Conservation (phyloP, 2,888 invertebrate species). For the Drosophila multiciliata region DNA sequence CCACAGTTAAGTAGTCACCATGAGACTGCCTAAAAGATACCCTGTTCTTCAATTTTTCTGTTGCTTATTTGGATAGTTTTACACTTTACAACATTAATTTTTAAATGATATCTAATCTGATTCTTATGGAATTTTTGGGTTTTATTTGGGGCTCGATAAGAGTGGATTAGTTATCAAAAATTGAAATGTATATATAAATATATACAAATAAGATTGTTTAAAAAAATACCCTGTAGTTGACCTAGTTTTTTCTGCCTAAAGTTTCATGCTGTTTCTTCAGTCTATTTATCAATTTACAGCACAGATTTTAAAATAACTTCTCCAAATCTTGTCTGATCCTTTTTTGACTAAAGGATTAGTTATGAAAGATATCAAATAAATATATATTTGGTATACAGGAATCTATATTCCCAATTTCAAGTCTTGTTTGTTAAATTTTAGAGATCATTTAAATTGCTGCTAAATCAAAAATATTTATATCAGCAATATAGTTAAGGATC, state of each 20-base stretch:
- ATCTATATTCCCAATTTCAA: neutral
- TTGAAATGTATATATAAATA: neutral
- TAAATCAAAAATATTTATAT: neutral
- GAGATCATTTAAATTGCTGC: neutral
- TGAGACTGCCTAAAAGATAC: neutral
- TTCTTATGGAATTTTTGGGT: neutral
- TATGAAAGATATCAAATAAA: neutral
- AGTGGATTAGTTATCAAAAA: neutral
- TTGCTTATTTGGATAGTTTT: neutral
- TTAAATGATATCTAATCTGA: neutral
- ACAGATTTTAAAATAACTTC: neutral
- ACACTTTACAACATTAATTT: neutral
- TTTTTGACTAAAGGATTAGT: neutral
- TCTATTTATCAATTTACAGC: neutral
- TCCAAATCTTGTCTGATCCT: neutral
- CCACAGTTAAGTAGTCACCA: conserved; percentile 21
- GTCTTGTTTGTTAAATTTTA: neutral
- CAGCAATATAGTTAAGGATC: neutral
- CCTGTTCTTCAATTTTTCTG: neutral
- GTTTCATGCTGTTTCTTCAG: neutral
- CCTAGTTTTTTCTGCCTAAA: no score
- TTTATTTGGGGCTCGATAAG: no score
- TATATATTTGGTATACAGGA: neutral
- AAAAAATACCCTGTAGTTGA: neutral
- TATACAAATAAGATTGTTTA: fast-evolving